Evolutionary conservation across 1,140 invertebrate genomes (phyloP), one percentile per base, ranked within the genome.

Genomic region (Anoplolepis gracilipes): DNA sequence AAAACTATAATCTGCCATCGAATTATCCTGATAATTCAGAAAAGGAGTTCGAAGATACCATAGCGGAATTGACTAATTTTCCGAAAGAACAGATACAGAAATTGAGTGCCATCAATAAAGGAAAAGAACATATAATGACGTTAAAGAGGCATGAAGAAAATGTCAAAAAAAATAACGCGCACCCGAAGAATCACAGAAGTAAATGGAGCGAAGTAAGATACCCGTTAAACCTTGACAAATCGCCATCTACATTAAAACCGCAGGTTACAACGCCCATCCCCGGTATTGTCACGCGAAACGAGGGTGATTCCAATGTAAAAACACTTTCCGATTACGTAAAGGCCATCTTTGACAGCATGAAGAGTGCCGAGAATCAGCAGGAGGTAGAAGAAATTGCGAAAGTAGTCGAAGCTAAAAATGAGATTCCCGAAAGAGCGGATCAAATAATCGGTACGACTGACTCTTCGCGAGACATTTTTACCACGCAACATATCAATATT

Each of bases 271-370:
- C 57, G 2, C 67, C 69, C 6, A 73, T 81, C 0, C 85, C 88
- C 0, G 85, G 85, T 2, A 2, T 81, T 7, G 39, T 57, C 1
- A 87, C 69, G 16, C 87, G 85, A 67, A 86, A 78, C 13, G 77
- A 76, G 53, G 85, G 88, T 11, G 86, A 92, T 13, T 53, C 30
- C 10, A 87, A 87, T 11, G 92, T 91, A 5, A 91, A 92, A 55
- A 91, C 88, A 1, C 86, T 94, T 0, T 93, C 94, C 0, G 94
- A 94, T 33, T 95, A 95, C 59, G 94, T 95, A 0, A 92, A 94
- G 57, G 94, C 93, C 8, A 94, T 95, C 75, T 95, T 95, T 42
- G 93, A 95, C 33, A 94, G 91, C 5, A 94, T 95, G 77, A 94
- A 95, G 64, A 93, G 90, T 46, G 92, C 88, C 8, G 78, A 81